A percentile compares a stretch with the other conserved stretches of the same genome.
Conservation (phyloP, 2,113 vertebrate species). For the Junco hyemalis region DNA sequence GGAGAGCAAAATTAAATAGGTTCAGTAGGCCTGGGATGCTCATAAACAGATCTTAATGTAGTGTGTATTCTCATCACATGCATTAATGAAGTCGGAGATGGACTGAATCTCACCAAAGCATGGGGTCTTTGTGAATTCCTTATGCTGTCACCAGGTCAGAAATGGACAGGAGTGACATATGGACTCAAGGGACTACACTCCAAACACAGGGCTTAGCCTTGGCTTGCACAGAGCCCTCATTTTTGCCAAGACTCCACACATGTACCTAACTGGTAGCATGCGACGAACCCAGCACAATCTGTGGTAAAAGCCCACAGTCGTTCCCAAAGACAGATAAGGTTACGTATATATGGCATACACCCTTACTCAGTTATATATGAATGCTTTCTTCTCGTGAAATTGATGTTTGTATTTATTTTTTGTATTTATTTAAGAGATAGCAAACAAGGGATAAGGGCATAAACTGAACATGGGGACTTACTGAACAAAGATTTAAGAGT, state of each 20-base stretch:
- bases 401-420: neutral
- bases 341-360: neutral
- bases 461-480: neutral
- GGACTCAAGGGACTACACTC: neutral
- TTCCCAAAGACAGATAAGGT: neutral
- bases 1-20: constrained; percentile 42
- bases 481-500: neutral
- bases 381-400: neutral
- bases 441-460: neutral
- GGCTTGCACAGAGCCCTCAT: neutral
- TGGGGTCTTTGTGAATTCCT: neutral
- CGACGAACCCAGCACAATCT: neutral
- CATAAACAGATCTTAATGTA: constrained; percentile 39
- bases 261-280: rapidly evolving
- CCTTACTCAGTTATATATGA: neutral
- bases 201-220: neutral
- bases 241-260: neutral
- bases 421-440: neutral
- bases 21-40: neutral
- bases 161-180: neutral
- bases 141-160: neutral
- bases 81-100: constrained; percentile 19
- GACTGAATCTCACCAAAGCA: neutral
- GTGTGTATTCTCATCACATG: neutral
- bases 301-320: neutral